Percentiles rank a stretch among this genome's conserved stretches.
Evolutionary conservation across 2,888 invertebrate species (phyloP).

Genomic region (Acleris sparsana): DNA sequence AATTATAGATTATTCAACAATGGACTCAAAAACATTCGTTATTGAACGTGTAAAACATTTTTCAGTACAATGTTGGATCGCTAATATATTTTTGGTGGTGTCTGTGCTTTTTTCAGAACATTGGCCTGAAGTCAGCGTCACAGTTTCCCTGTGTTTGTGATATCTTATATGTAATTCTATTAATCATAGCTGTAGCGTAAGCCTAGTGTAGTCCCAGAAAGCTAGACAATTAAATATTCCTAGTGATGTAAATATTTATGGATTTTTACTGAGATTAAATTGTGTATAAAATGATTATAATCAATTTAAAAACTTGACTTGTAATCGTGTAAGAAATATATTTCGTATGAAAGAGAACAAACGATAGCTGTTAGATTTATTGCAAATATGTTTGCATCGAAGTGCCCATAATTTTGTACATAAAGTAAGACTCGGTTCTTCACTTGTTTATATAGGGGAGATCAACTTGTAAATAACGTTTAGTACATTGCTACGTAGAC

Average conservation of each 20-base stretch:
- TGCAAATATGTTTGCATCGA: constrained; percentile 64
- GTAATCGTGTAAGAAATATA: constrained; percentile 39
- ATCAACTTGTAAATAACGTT: constrained; percentile 51
- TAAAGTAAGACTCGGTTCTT: constrained; percentile 43
- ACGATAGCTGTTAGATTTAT: constrained; percentile 41
- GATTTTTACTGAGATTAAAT: constrained; percentile 46
- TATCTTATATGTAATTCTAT: constrained; percentile 48
- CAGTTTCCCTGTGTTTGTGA: constrained; percentile 48
- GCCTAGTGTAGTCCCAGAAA: constrained; percentile 17
- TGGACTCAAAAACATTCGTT: not conserved
- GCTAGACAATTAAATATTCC: constrained; percentile 38
- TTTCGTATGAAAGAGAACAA: constrained; percentile 40
- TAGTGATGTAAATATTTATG: constrained; percentile 45
- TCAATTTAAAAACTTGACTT: constrained; percentile 53
- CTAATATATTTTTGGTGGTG: too few relatives aligned
- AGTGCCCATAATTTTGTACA: constrained; percentile 63
- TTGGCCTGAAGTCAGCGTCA: constrained; percentile 28
- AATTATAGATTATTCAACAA: too few relatives aligned
- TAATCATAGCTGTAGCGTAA: constrained; percentile 34
- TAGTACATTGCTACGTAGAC: constrained; percentile 44
- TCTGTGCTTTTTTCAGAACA: constrained; percentile 10
- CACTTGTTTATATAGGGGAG: constrained; percentile 42
- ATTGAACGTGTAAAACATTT: too few relatives aligned
- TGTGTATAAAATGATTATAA: constrained; percentile 44
- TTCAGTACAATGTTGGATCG: too few relatives aligned